A percentile compares a stretch with the other conserved stretches of the same genome.
These are phyloP conservation scores for Conus betulinus DNA, from an alignment of 1,140 invertebrate species.

Conservation along the genomic window DNA sequence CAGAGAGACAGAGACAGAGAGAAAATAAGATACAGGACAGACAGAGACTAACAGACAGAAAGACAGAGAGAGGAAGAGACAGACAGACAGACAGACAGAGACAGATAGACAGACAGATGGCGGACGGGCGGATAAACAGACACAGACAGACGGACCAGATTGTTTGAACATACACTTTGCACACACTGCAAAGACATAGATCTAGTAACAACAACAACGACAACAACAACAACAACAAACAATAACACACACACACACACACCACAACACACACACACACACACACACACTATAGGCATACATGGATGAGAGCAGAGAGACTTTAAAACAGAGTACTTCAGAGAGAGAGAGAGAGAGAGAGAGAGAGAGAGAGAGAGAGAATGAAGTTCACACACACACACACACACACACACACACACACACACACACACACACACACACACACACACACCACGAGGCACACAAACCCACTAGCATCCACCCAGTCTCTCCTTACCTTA, in stretches of 20 bases:
- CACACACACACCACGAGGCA: too few relatives aligned
- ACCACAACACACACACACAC: neutral
- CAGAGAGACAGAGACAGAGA: neutral
- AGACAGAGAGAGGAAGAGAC: neutral
- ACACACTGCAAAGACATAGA: neutral
- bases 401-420: too few relatives aligned
- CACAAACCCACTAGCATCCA: too few relatives aligned
- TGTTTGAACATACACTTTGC: neutral
- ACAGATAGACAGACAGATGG: neutral
- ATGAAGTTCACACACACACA: too few relatives aligned
- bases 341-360: too few relatives aligned
- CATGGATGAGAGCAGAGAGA: too few relatives aligned
- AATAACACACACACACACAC: neutral
- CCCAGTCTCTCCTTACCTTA: conserved; percentile 60
- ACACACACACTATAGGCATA: neutral
- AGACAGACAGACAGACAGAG: neutral
- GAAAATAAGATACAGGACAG: neutral
- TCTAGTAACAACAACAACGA: neutral
- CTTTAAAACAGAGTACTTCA: too few relatives aligned
- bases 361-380: too few relatives aligned
- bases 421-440: too few relatives aligned
- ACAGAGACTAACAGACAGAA: neutral
- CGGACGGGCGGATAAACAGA: neutral
- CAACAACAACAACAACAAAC: neutral
- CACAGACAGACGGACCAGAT: neutral